Conservation (phyloP, 1,140 invertebrate genomes). For the Procambarus virginalis region DNA sequence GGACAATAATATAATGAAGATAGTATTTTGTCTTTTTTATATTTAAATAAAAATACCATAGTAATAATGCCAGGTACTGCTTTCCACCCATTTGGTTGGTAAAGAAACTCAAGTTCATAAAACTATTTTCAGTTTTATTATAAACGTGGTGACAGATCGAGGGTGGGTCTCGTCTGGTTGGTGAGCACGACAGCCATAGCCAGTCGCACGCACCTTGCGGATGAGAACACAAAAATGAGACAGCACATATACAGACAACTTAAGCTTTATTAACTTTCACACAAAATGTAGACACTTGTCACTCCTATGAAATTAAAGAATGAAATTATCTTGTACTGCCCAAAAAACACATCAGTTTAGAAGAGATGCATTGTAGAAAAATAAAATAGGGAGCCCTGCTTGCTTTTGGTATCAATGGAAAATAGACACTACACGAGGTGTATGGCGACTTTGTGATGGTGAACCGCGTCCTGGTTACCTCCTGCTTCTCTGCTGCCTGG, state of each 20-base stretch:
- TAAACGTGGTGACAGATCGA: slow-evolving; percentile 63
- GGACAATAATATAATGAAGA: neutral
- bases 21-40: neutral
- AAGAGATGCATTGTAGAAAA: slow-evolving; percentile 65
- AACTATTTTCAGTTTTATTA: slow-evolving; percentile 66
- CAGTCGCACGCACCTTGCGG: slow-evolving; percentile 33
- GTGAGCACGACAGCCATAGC: neutral
- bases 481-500: slow-evolving; percentile 49
- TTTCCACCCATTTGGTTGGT: slow-evolving; percentile 51
- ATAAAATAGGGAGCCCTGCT: slow-evolving; percentile 67
- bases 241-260: slow-evolving; percentile 63
- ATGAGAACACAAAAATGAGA: slow-evolving; percentile 61
- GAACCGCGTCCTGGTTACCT: slow-evolving; percentile 21
- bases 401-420: slow-evolving; percentile 67
- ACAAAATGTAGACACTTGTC: slow-evolving; percentile 60
- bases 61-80: slow-evolving; percentile 64
- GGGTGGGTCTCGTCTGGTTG: slow-evolving; percentile 15
- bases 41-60: slow-evolving; percentile 60
- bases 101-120: slow-evolving; percentile 59
- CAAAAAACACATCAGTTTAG: slow-evolving; percentile 62
- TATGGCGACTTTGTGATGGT: slow-evolving; percentile 37
- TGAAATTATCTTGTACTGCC: slow-evolving; percentile 63
- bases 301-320: slow-evolving; percentile 62
- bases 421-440: slow-evolving; percentile 60
- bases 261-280: slow-evolving; percentile 62